A percentile compares a stretch with the other conserved stretches of the same genome.
These are phyloP conservation scores for Stenchaetothrips biformis DNA, from an alignment of 2,888 invertebrate species.

Conservation along the genomic window DNA sequence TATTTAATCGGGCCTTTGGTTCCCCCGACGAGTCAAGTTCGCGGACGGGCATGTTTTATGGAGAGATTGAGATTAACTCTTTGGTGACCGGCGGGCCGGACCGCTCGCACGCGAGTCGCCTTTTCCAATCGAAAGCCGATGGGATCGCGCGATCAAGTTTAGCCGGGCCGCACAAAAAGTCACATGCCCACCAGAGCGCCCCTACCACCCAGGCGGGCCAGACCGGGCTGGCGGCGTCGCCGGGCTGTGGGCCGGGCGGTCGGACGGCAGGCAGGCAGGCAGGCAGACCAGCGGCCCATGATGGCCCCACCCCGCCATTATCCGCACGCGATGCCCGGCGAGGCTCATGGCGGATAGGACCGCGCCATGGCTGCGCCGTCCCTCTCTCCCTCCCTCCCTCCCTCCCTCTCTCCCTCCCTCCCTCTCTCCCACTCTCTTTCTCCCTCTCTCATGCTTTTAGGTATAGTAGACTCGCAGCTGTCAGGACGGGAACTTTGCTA, in stretches of 20 bases:
- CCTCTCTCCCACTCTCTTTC: not conserved
- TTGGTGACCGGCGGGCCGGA: too few relatives aligned
- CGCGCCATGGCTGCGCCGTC: not conserved
- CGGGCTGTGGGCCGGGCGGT: not conserved
- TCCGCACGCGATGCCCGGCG: constrained; percentile 11
- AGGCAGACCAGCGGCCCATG: not conserved
- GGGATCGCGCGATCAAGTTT: constrained; percentile 9
- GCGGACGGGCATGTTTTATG: too few relatives aligned
- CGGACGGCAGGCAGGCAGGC: not conserved
- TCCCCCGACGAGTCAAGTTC: too few relatives aligned
- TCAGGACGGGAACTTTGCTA: too few relatives aligned
- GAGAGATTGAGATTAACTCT: too few relatives aligned
- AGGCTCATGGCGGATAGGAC: not conserved
- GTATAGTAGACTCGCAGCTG: too few relatives aligned
- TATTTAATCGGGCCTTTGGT: too few relatives aligned
- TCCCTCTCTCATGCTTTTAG: too few relatives aligned
- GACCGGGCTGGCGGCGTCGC: too few relatives aligned
- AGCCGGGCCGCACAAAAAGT: constrained; percentile 13
- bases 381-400: not conserved
- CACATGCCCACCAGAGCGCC: not conserved
- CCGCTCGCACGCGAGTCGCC: too few relatives aligned
- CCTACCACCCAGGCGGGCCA: too few relatives aligned
- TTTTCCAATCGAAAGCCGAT: not conserved
- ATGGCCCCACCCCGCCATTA: constrained; percentile 20
- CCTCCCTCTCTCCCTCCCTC: not conserved